A percentile compares a stretch with the other conserved stretches of the same genome.
Evolutionary conservation across 1,140 invertebrate genomes (phyloP).

Genomic region (Venustaconcha ellipsiformis): DNA sequence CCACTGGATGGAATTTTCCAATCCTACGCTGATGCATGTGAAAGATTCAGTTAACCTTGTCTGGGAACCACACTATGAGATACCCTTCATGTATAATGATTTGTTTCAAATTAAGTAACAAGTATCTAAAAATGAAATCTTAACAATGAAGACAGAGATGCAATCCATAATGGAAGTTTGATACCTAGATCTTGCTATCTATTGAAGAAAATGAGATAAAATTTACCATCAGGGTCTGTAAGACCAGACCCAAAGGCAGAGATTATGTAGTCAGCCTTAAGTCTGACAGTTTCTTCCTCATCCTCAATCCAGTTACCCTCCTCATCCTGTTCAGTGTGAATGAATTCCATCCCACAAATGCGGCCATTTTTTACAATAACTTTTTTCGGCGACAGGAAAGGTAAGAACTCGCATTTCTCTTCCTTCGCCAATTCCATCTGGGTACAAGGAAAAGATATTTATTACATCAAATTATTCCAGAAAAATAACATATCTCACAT

Average conservation of each 20-base stretch:
- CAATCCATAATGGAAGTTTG: no score
- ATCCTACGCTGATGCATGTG: no score
- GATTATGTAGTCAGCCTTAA: slow-evolving; percentile 94
- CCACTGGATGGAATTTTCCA: no score
- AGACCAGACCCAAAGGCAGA: slow-evolving; percentile 96
- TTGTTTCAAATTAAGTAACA: no score
- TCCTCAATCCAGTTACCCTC: slow-evolving; percentile 86
- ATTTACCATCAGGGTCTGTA: slow-evolving; percentile 78
- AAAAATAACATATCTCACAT: no score
- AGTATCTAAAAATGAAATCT: no score
- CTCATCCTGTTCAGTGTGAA: slow-evolving; percentile 68
- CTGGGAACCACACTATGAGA: no score
- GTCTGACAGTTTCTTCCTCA: slow-evolving; percentile 81
- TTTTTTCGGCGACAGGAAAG: slow-evolving; percentile 89
- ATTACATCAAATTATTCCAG: no score
- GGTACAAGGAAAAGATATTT: slow-evolving; percentile 15
- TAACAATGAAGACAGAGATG: no score
- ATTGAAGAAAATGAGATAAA: not conserved
- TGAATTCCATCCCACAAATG: slow-evolving; percentile 77
- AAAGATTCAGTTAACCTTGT: no score
- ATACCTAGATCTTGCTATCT: no score
- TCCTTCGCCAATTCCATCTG: slow-evolving; percentile 93
- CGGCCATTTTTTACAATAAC: slow-evolving; percentile 81
- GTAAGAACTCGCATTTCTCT: slow-evolving; percentile 97
- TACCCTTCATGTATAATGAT: no score